phyloP scores from a whole-genome alignment of 2,113 vertebrate species.

The human (Homo sapiens) region GRCh38 chr7:70993001-70993500 shows the following conservation, averaged over 20 bases:
- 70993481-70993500: not conserved
- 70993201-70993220: rapidly evolving
- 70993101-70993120: not conserved
- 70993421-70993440: not conserved
- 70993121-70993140: not conserved
- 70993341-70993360: not conserved
- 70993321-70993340: too few relatives aligned
- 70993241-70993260: not conserved
- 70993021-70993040: not conserved
- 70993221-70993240: not conserved
- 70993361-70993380: not conserved
- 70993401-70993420: not conserved
- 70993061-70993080: not conserved
- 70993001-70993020: not conserved
- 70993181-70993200: not conserved
- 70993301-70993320: not conserved
- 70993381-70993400: not conserved
- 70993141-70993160: not conserved
- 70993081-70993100: not conserved
- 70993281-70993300: not conserved
- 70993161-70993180: not conserved
- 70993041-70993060: not conserved
- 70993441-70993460: not conserved
- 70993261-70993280: not conserved
- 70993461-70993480: not conserved